Percentiles rank a stretch among this genome's conserved stretches.
These are phyloP conservation scores for Tarsius wallacei DNA, from an alignment of 2,797 vertebrate genomes.

Conservation along the genomic window DNA sequence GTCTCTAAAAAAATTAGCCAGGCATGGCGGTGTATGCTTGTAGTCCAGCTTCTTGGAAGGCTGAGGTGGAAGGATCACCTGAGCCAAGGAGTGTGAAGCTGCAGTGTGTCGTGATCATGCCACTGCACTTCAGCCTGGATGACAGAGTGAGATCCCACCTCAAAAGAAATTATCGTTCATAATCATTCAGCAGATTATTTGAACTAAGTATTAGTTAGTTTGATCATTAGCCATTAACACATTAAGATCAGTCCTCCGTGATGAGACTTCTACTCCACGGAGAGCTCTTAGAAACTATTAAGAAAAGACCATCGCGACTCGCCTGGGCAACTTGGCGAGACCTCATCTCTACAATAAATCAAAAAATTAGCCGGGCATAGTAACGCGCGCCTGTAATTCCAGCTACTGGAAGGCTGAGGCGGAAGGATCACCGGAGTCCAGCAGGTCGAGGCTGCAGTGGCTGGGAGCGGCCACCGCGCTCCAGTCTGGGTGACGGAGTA, in stretches of 20 bases:
- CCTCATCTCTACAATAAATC: background rate
- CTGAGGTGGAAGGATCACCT: too few species aligned
- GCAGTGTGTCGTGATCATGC: too few species aligned
- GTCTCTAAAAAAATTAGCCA: too few species aligned
- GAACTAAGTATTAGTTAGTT: background rate
- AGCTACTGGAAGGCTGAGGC: background rate
- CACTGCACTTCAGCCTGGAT: too few species aligned
- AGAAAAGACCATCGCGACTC: background rate
- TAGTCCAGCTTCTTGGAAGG: too few species aligned
- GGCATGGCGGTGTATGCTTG: too few species aligned
- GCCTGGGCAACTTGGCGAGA: background rate
- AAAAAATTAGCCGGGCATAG: background rate
- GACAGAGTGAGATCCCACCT: too few species aligned
- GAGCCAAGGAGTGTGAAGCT: too few species aligned
- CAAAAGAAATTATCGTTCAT: background rate
- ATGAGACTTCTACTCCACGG: background rate
- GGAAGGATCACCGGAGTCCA: background rate
- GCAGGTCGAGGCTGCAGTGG: background rate
- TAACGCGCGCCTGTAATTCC: background rate
- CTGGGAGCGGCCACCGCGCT: background rate
- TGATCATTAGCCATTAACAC: background rate
- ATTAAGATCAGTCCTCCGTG: background rate
- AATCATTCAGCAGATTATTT: background rate
- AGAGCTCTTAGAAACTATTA: background rate
- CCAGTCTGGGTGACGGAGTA: background rate